Evolutionary conservation across 1,140 invertebrate species (phyloP).

Genomic region (Lepidurus packardi): DNA sequence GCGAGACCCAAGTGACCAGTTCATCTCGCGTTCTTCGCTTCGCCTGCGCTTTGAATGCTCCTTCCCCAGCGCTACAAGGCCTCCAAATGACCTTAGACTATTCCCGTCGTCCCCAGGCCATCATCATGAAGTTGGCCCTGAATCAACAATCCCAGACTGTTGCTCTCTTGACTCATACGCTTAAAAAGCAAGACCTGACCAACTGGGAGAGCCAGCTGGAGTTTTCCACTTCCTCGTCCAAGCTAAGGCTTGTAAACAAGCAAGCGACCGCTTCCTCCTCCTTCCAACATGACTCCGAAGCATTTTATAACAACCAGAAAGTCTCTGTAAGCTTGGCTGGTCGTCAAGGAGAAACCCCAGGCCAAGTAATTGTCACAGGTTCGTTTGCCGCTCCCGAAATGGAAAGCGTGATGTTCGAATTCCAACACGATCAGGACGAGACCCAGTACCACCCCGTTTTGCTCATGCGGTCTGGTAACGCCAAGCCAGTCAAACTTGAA

Average conservation of each 20-base stretch:
- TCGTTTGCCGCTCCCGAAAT: slow-evolving; percentile 25
- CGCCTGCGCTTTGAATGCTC: background rate
- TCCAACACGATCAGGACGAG: slow-evolving; percentile 29
- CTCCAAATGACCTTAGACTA: slow-evolving; percentile 26
- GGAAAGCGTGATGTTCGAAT: slow-evolving; percentile 27
- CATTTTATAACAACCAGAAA: slow-evolving; percentile 22
- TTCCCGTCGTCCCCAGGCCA: background rate
- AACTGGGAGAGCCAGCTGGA: slow-evolving; percentile 31
- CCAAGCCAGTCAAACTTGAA: slow-evolving; percentile 28
- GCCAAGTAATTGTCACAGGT: background rate
- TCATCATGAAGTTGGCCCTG: slow-evolving; percentile 23
- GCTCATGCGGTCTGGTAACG: slow-evolving; percentile 22
- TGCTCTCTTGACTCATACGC: slow-evolving; percentile 25
- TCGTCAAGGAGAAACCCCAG: background rate
- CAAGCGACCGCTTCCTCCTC: background rate
- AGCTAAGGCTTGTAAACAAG: background rate
- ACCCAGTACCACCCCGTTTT: slow-evolving; percentile 27
- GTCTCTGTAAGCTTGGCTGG: background rate
- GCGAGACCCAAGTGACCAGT: background rate
- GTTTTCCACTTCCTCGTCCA: slow-evolving; percentile 2
- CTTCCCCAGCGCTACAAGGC: slow-evolving; percentile 23
- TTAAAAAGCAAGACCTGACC: slow-evolving; percentile 17
- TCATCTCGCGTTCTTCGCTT: slow-evolving; percentile 1
- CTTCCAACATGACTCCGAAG: slow-evolving; percentile 25
- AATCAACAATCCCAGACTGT: background rate